Conservation (phyloP, 2,113 vertebrate genomes). For the Stomatorhinus ivindoensis region DNA sequence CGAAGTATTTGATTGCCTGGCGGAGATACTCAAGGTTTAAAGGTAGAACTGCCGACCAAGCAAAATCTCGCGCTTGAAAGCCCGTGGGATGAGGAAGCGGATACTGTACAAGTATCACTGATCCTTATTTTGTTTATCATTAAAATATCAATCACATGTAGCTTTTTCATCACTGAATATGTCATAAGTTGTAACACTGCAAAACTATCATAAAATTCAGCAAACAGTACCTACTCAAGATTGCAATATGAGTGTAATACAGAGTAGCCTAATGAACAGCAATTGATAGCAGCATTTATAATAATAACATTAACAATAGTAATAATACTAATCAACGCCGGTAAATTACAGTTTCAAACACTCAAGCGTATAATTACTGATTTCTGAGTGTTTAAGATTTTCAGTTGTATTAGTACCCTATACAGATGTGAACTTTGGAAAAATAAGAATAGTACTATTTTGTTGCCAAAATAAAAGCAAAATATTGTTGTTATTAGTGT, state of each 20-base stretch:
- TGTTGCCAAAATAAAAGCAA: neutral
- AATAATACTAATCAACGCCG: neutral
- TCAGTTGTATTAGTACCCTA: neutral
- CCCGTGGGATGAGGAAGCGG: slow-evolving; percentile 17
- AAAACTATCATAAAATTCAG: neutral
- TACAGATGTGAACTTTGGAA: neutral
- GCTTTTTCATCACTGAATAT: neutral
- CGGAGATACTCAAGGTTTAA: slow-evolving; percentile 53
- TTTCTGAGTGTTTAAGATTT: neutral
- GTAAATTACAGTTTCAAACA: neutral
- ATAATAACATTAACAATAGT: neutral
- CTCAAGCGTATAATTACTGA: neutral
- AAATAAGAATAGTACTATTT: neutral
- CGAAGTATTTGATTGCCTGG: slow-evolving; percentile 60
- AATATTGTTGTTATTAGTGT: neutral
- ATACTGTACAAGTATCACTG: neutral
- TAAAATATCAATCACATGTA: neutral
- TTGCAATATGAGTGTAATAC: no score
- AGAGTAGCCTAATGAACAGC: neutral
- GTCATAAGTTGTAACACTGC: neutral
- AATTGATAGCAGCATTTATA: neutral
- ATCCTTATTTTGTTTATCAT: neutral
- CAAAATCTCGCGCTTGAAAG: slow-evolving; percentile 39
- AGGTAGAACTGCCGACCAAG: slow-evolving; percentile 61
- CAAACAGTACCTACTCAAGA: neutral